Evolutionary conservation across 2,113 vertebrate genomes (phyloP), one percentile per base, ranked within the genome.

Genomic region (Passer domesticus): DNA sequence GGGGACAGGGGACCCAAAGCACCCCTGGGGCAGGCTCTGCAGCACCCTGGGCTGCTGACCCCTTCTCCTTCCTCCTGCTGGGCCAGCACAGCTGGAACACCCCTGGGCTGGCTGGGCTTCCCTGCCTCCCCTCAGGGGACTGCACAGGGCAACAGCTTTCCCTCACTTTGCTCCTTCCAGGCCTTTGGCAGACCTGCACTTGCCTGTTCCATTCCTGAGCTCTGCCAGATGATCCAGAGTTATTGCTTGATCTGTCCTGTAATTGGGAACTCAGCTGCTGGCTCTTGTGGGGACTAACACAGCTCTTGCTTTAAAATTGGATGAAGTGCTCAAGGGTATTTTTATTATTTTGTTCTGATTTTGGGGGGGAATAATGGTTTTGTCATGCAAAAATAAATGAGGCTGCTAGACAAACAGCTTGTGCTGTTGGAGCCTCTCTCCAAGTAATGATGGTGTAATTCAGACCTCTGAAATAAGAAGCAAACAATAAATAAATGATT

Each of bases 391-490:
- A 90, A 96, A 76, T 72, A 79, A 95, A 88, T 62, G 79, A 94
- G 68, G 52, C 63, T 83, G 46, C 79, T 89, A 89, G 76, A 82
- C 86, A 88, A 96, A 80, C 82, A 95, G 67, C 85, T 76, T 66
- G 90, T 90, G 53, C 88, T 66, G 86, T 96, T 92, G 73, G 58
- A 95, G 85, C 59, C 31, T 95, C 55, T 85, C 92, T 85, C 72
- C 68, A 44, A 66, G 68, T 90, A 93, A 90, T 95, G 83, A 58
- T 11, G 52, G 33, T 91, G 50, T 92, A 94, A 88, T 95, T 92
- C 79, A 59, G 47, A 33, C 63, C 80, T 83, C 76, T 74, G 79
- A 83, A 91, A 62, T 74, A 73, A 88, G 86, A 87, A 75, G 43
- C 3, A 27, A 92, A 83, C 75, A 76, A 85, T 89, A 96, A 93